These are phyloP conservation scores for Micropoecilia bifurca DNA, from an alignment of 2,797 vertebrate species.

Conservation along the genomic window DNA sequence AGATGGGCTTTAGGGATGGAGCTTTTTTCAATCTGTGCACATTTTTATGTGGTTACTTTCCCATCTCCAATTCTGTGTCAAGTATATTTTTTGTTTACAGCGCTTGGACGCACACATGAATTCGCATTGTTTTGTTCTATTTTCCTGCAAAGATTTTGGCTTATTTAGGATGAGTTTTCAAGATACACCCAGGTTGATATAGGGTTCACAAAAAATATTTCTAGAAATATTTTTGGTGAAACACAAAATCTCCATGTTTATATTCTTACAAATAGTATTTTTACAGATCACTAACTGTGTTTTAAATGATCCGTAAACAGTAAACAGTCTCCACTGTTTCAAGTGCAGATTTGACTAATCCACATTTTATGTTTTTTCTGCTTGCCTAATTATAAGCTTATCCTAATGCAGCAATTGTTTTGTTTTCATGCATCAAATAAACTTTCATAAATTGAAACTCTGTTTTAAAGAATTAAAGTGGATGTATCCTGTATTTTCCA, in stretches of 20 bases:
- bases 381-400: too few relatives aligned
- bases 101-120: not conserved
- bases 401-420: too few relatives aligned
- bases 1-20: conserved; percentile 9
- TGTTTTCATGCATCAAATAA: too few relatives aligned
- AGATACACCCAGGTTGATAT: not conserved
- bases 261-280: not conserved
- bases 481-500: too few relatives aligned
- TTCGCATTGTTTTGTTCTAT: not conserved
- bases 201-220: not conserved
- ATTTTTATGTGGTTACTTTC: conserved; percentile 7
- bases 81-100: conserved; percentile 1
- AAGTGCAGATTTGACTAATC: too few relatives aligned
- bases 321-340: too few relatives aligned
- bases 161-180: not conserved
- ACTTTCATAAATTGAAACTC: too few relatives aligned
- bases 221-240: not conserved
- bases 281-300: not conserved
- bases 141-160: not conserved
- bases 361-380: too few relatives aligned
- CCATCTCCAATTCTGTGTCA: conserved; percentile 2
- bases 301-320: not conserved
- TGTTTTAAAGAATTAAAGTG: too few relatives aligned
- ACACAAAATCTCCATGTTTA: not conserved
- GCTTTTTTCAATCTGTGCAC: not conserved